phyloP scores from a whole-genome alignment of 2,797 vertebrate genomes.

The Myiotriccus ornatus region DNA sequence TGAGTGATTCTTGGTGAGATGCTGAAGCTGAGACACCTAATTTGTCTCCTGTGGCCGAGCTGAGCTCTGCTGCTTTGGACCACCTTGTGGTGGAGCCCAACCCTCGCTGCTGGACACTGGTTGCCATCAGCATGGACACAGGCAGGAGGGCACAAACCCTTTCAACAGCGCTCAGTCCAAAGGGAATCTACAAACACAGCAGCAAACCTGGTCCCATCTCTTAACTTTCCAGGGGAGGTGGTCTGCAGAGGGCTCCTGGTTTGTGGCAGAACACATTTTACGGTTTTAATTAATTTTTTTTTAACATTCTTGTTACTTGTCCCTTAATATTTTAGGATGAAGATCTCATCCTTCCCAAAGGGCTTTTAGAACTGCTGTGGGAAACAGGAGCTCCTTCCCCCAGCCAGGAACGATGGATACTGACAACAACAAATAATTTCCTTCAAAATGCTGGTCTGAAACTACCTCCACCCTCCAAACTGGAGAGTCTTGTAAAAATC shows the following conservation, averaged over 20 bases:
- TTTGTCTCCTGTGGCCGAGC: neutral
- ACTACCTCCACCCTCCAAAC: neutral
- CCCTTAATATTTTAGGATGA: neutral
- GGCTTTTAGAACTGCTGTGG: neutral
- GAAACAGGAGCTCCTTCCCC: neutral
- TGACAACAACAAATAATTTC: neutral
- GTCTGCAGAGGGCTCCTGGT: neutral
- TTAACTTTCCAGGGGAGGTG: neutral
- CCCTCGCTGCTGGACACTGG: neutral
- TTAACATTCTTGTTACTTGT: neutral
- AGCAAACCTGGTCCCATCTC: neutral
- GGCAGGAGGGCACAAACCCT: neutral
- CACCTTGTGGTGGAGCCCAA: neutral
- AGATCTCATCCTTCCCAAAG: slow-evolving; percentile 2
- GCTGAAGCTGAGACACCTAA: neutral
- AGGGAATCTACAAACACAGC: neutral
- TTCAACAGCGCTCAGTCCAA: neutral
- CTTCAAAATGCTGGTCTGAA: neutral
- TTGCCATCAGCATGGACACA: neutral
- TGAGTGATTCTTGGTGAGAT: slow-evolving; percentile 25
- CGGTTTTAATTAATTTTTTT: neutral
- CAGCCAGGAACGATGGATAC: neutral
- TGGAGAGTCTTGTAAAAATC: neutral
- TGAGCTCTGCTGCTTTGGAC: neutral
- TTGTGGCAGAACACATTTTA: neutral